Conservation (phyloP, 2,113 vertebrate genomes). For the Sitta europaea region DNA sequence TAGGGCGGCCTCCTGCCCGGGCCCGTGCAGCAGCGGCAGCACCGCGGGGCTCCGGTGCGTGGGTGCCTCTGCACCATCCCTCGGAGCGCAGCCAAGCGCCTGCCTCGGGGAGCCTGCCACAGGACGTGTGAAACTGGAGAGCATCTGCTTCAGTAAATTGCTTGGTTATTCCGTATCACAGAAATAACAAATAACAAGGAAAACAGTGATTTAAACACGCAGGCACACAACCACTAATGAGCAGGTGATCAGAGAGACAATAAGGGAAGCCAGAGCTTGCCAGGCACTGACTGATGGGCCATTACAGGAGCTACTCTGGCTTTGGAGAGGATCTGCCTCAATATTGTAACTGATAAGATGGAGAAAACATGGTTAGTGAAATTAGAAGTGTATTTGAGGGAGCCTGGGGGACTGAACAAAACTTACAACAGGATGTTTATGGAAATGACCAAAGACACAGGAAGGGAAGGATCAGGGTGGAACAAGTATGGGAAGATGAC, state of each 20-base stretch:
- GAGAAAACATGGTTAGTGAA: not conserved
- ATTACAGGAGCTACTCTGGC: not conserved
- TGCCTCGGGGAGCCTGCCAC: not conserved
- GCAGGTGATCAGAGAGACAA: not conserved
- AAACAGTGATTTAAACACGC: not conserved
- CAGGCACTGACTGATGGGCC: not conserved
- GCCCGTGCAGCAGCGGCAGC: not conserved
- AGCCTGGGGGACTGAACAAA: not conserved
- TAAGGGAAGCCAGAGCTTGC: not conserved
- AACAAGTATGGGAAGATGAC: not conserved
- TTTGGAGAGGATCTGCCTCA: not conserved
- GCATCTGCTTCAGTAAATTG: not conserved
- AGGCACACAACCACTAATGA: not conserved
- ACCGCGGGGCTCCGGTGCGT: not conserved
- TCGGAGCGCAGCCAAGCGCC: not conserved
- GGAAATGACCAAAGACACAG: not conserved
- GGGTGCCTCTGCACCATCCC: not conserved
- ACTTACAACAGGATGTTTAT: not conserved
- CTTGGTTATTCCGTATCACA: not conserved
- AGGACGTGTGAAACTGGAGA: not conserved
- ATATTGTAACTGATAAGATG: not conserved
- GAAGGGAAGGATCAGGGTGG: not conserved
- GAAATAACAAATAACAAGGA: not conserved
- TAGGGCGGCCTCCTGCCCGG: not conserved
- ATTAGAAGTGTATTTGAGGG: not conserved